phyloP scores from a whole-genome alignment of 2,797 vertebrate genomes.

The Rhynchotus rufescens region DNA sequence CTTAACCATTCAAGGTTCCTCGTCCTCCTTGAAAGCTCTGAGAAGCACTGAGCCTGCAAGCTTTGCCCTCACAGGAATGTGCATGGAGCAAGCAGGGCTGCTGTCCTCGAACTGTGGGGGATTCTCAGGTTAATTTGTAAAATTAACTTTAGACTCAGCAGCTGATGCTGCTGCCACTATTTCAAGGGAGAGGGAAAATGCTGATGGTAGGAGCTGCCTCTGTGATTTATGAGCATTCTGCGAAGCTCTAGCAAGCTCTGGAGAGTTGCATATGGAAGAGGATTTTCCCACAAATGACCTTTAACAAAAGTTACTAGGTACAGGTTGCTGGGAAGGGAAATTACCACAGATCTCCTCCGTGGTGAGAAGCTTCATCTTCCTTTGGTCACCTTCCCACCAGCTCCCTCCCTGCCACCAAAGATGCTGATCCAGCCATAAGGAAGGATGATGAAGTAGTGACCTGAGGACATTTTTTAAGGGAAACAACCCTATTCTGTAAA shows the following conservation, averaged over 20 bases:
- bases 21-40: conserved; percentile 3
- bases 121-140: conserved; percentile 61
- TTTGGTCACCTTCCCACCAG: neutral
- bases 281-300: conserved; percentile 41
- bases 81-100: neutral
- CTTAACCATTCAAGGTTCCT: neutral
- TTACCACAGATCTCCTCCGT: neutral
- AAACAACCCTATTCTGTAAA: neutral
- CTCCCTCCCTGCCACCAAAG: neutral
- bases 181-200: conserved; percentile 56
- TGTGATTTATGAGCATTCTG: conserved; percentile 50
- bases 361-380: neutral
- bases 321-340: neutral
- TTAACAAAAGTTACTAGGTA: neutral
- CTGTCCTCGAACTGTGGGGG: conserved; percentile 37
- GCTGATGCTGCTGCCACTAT: neutral
- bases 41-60: conserved; percentile 34
- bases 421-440: neutral
- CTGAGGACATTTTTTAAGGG: neutral
- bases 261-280: conserved; percentile 31
- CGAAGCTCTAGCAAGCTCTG: conserved; percentile 1
- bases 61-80: neutral
- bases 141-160: conserved; percentile 67
- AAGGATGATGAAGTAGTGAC: neutral
- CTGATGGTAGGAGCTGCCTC: conserved; percentile 59